phyloP scores from a whole-genome alignment of 2,113 vertebrate species.

The Kobus ellipsiprymnus region DNA sequence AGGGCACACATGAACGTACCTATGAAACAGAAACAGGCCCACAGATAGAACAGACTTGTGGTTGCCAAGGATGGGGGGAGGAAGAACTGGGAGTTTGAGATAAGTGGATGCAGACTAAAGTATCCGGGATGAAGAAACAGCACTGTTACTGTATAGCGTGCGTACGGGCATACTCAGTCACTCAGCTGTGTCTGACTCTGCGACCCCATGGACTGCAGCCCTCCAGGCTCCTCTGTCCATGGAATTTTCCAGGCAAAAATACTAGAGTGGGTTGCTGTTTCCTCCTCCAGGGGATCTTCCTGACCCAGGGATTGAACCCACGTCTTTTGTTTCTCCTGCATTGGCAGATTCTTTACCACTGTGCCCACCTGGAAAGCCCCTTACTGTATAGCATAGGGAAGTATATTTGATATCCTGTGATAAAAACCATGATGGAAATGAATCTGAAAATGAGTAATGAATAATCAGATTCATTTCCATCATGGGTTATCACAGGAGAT shows the following conservation, averaged over 20 bases:
- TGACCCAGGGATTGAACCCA: background rate
- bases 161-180: fast-evolving
- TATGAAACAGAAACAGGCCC: background rate
- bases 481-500: background rate
- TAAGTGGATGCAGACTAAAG: background rate
- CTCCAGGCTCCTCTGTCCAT: background rate
- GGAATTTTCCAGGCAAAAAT: background rate
- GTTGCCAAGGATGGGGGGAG: background rate
- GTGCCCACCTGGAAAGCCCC: background rate
- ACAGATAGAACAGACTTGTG: background rate
- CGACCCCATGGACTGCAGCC: background rate
- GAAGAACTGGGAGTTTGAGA: background rate
- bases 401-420: background rate
- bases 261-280: background rate
- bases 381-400: background rate
- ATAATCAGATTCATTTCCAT: background rate
- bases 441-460: background rate
- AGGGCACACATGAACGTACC: background rate
- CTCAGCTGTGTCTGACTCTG: background rate
- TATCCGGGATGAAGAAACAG: background rate
- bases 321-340: background rate
- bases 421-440: background rate
- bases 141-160: background rate
- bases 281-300: background rate
- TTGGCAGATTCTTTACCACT: background rate